Evolutionary conservation across 2,797 vertebrate species (phyloP).

Genomic region (Poecile montanus): DNA sequence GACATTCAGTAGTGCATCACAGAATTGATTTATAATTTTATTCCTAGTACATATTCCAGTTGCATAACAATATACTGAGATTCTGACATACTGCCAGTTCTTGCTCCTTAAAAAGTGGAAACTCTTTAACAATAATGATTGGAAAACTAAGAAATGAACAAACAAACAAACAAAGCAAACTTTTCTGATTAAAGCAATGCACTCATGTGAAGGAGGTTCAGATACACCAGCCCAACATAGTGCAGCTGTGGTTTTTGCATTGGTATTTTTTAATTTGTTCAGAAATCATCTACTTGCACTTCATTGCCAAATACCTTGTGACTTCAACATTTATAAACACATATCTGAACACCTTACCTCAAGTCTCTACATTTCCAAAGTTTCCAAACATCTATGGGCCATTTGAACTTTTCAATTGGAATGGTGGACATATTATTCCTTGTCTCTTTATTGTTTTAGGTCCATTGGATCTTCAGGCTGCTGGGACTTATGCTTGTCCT

Average conservation of each 20-base stretch:
- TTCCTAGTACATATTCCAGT: neutral
- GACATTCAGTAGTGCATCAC: constrained; percentile 26
- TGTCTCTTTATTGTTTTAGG: neutral
- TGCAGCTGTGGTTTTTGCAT: neutral
- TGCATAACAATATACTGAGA: neutral
- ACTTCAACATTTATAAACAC: neutral
- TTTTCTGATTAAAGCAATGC: constrained; percentile 33
- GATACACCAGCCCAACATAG: neutral
- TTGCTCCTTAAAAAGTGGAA: constrained; percentile 9
- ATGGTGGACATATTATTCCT: neutral
- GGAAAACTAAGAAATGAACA: constrained; percentile 3
- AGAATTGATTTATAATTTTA: constrained; percentile 46
- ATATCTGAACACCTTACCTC: neutral
- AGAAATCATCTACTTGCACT: neutral
- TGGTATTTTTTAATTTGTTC: neutral
- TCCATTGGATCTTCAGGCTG: neutral
- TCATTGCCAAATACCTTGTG: neutral
- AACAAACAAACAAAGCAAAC: neutral
- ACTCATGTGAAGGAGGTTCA: neutral
- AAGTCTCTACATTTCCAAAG: neutral
- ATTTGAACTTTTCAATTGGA: neutral
- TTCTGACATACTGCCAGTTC: constrained; percentile 18
- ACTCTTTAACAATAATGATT: neutral
- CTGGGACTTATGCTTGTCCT: neutral
- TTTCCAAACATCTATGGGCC: neutral